These are phyloP conservation scores for Rotaria socialis DNA, from an alignment of 2,888 invertebrate species.

Conservation along the genomic window DNA sequence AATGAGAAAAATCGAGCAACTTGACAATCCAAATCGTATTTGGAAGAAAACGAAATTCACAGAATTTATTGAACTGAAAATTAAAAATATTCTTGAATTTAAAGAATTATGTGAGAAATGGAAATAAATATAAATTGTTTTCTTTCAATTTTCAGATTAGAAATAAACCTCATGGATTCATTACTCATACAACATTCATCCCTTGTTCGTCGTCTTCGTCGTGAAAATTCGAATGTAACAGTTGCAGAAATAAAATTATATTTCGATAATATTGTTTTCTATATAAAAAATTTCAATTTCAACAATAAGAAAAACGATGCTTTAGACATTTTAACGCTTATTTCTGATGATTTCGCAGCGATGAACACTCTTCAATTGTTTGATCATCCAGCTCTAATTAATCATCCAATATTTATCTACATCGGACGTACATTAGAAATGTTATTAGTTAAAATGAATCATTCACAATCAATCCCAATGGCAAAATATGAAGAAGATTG, in stretches of 20 bases:
- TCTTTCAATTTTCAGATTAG: not conserved
- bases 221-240: too few relatives aligned
- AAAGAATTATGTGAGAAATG: not conserved
- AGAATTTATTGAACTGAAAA: not conserved
- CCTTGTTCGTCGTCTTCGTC: too few relatives aligned
- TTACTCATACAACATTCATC: too few relatives aligned
- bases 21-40: slow-evolving; percentile 5
- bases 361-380: not conserved
- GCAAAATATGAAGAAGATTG: not conserved
- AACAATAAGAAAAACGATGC: not conserved
- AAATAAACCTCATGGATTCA: not conserved
- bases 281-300: too few relatives aligned
- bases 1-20: not conserved
- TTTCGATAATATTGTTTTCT: too few relatives aligned
- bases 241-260: too few relatives aligned
- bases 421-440: slow-evolving; percentile 12
- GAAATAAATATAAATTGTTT: not conserved
- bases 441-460: not conserved
- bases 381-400: not conserved
- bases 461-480: not conserved
- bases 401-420: slow-evolving; percentile 1
- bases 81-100: slow-evolving; percentile 9
- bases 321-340: not conserved
- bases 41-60: not conserved
- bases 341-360: not conserved